Evolutionary conservation across 2,888 invertebrate genomes (phyloP), one percentile per base, ranked within the genome.

Genomic region (Lasioglossum figueresi): DNA sequence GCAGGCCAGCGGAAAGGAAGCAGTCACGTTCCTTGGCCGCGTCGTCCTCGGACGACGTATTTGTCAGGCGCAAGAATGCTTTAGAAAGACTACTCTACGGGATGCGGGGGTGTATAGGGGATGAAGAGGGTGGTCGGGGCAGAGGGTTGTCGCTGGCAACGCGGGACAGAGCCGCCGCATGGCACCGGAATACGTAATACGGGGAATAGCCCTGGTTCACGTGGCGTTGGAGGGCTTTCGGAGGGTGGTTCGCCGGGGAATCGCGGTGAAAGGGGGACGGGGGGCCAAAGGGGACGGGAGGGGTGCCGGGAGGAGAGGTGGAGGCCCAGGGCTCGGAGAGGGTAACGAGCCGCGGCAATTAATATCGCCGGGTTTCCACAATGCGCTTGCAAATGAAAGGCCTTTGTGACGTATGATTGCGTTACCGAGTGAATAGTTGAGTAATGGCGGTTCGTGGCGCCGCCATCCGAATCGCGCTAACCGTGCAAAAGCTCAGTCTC

Each of bases 361-460:
- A 95, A 95, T 95, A 95, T 95, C 94, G 93, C 93, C 91, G 92
- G 94, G 94, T 93, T 95, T 94, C 94, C 94, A 95, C 95, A 95
- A 95, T 95, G 95, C 94, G 94, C 94, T 95, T 95, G 95, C 95
- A 95, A 95, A 95, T 95, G 95, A 95, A 95, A 95, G 95, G 94
- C 94, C 95, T 95, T 95, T 95, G 95, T 95, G 95, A 95, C 95
- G 95, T 95, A 94, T 95, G 95, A 95, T 95, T 95, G 95, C 95
- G 94, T 94, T 94, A 94, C 93, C 95, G 93, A 94, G 94, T 95
- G 95, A 95, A 95, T 95, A 95, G 94, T 93, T 95, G 95, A 95
- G 94, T 95, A 94, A 95, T 95, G 95, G 94, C 92, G 93, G 92
- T 93, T 89, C 92, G 92, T 87, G 93, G 91, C 90, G 91, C 91